phyloP scores from a whole-genome alignment of 2,888 invertebrate genomes.

The Drosophila prostipennis region DNA sequence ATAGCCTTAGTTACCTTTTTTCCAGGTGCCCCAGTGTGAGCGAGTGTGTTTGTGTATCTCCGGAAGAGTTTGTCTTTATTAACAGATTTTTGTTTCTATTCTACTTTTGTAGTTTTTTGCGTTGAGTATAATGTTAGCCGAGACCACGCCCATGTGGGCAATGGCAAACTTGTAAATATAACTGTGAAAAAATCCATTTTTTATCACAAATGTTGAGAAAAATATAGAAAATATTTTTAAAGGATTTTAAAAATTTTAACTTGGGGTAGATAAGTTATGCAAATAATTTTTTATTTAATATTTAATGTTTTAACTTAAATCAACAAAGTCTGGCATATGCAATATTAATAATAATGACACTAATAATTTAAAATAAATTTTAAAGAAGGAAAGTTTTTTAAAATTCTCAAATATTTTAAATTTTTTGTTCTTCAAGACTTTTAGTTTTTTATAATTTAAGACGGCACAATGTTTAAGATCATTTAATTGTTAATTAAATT shows the following conservation, averaged over 20 bases:
- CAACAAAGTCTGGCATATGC: no score
- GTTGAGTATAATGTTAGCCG: conserved; percentile 6
- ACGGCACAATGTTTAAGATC: no score
- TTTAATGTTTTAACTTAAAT: no score
- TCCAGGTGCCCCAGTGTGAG: conserved; percentile 3
- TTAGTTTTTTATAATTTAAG: no score
- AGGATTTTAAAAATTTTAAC: background rate
- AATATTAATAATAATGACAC: no score
- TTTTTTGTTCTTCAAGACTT: no score
- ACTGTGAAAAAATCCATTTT: background rate
- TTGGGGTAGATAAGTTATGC: no score
- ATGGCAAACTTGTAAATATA: conserved; percentile 1
- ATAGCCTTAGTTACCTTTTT: conserved; percentile 15
- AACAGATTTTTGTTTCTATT: conserved; percentile 38
- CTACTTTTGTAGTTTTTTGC: conserved; percentile 2
- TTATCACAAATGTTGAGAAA: background rate
- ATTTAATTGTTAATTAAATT: no score
- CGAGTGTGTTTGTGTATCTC: conserved; percentile 1
- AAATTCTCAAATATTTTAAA: no score
- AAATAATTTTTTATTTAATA: no score
- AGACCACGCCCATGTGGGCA: background rate
- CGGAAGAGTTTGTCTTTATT: conserved; percentile 32
- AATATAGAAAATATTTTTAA: background rate
- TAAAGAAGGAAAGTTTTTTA: no score
- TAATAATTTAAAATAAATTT: no score